Conservation (phyloP, 2,113 vertebrate genomes). For the Rousettus leschenaultii region DNA sequence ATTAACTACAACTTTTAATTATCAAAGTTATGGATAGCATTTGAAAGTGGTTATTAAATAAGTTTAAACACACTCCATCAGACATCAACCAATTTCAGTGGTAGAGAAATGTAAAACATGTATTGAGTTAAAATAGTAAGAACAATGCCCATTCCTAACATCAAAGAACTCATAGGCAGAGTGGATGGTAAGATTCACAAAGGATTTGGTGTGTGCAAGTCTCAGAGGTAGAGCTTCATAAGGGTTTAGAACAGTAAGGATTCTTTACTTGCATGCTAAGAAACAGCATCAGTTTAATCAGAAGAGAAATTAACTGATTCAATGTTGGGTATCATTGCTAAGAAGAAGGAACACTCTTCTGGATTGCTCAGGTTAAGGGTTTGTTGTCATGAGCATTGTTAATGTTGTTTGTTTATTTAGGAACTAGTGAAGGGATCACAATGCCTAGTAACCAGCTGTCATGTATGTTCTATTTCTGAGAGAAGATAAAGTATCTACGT, state of each 20-base stretch:
- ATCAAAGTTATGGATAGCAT: background rate
- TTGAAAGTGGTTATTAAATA: background rate
- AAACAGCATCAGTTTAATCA: background rate
- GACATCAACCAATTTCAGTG: background rate
- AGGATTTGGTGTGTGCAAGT: background rate
- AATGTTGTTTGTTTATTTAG: background rate
- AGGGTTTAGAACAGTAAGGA: background rate
- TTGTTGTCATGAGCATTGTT: background rate
- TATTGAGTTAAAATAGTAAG: background rate
- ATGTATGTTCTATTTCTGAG: background rate
- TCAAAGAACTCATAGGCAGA: background rate
- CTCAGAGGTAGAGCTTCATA: background rate
- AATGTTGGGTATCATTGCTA: background rate
- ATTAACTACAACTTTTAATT: background rate
- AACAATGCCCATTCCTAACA: background rate
- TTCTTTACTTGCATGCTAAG: background rate
- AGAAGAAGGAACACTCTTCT: background rate
- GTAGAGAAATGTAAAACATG: background rate
- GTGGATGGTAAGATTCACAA: background rate
- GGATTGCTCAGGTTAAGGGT: background rate
- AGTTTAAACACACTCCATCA: background rate
- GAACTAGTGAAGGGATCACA: background rate
- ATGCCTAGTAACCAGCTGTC: too few species aligned
- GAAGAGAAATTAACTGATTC: background rate
- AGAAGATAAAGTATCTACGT: accelerated